phyloP scores from a whole-genome alignment of 2,797 vertebrate species.

The Borostomias antarcticus region DNA sequence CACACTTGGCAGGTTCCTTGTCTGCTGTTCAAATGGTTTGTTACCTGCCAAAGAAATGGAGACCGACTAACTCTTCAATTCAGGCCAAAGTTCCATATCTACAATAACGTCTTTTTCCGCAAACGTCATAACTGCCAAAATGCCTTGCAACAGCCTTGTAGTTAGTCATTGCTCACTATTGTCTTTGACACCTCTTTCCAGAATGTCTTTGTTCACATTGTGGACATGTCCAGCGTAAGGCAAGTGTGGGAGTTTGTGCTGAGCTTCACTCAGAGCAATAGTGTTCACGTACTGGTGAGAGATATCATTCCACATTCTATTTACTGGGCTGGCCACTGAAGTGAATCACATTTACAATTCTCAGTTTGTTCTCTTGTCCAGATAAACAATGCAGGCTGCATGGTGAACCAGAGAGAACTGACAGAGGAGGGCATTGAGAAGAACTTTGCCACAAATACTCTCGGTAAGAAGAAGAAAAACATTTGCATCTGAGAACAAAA shows the following conservation, averaged over 20 bases:
- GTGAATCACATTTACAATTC: too few species aligned
- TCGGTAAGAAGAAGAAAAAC: constrained; percentile 71
- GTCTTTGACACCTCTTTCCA: constrained; percentile 55
- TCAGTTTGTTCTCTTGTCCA: constrained; percentile 47
- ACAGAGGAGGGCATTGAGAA: constrained; percentile 85
- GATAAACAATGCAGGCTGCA: constrained; percentile 88
- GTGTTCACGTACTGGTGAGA: constrained; percentile 80
- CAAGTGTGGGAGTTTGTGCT: constrained; percentile 84
- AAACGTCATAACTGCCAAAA: neutral
- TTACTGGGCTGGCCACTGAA: neutral
- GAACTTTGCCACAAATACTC: constrained; percentile 86
- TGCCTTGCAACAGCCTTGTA: neutral
- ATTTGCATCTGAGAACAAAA: neutral
- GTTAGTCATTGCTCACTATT: neutral
- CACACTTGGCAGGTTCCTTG: too few species aligned
- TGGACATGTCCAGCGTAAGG: constrained; percentile 81
- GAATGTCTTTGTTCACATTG: constrained; percentile 81
- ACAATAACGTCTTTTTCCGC: too few species aligned
- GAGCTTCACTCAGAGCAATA: constrained; percentile 76
- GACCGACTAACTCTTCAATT: too few species aligned
- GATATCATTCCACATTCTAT: neutral
- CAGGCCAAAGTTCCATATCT: too few species aligned
- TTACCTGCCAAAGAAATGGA: too few species aligned
- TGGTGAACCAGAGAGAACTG: constrained; percentile 85
- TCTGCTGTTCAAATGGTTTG: too few species aligned